Evolutionary conservation across 2,113 vertebrate species (phyloP).

Genomic region (Corythaeola cristata): DNA sequence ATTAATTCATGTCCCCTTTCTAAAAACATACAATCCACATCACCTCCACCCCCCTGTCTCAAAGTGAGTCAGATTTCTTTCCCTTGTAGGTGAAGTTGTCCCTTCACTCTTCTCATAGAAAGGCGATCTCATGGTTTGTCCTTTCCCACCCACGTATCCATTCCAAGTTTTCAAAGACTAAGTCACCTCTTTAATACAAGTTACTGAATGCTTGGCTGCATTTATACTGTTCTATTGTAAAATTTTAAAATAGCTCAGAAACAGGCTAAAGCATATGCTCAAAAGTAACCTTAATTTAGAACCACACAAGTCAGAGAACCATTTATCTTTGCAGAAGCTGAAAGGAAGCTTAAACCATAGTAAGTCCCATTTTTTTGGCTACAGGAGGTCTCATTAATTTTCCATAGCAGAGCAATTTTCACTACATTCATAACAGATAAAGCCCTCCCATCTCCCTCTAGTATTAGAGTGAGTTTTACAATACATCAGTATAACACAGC

Average conservation of each 20-base stretch:
- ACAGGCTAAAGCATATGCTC: neutral
- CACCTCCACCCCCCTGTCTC: neutral
- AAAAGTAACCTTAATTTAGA: neutral
- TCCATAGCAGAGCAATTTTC: neutral
- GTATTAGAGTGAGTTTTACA: neutral
- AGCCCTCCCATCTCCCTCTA: neutral
- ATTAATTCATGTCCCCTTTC: neutral
- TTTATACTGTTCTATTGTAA: neutral
- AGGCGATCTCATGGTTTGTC: neutral
- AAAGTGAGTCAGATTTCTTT: neutral
- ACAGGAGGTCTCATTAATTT: neutral
- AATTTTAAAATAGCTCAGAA: neutral
- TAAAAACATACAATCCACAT: neutral
- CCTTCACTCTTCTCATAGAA: neutral
- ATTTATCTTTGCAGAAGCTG: neutral
- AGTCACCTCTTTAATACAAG: neutral
- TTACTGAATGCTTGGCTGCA: neutral
- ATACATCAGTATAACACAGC: neutral
- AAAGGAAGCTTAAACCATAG: neutral
- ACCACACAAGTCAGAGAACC: neutral
- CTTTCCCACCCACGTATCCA: fast-evolving
- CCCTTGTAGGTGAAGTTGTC: neutral
- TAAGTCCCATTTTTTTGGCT: neutral
- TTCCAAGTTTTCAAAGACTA: neutral
- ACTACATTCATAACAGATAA: neutral